phyloP scores from a whole-genome alignment of 2,113 vertebrate genomes.

The Rattus rattus region DNA sequence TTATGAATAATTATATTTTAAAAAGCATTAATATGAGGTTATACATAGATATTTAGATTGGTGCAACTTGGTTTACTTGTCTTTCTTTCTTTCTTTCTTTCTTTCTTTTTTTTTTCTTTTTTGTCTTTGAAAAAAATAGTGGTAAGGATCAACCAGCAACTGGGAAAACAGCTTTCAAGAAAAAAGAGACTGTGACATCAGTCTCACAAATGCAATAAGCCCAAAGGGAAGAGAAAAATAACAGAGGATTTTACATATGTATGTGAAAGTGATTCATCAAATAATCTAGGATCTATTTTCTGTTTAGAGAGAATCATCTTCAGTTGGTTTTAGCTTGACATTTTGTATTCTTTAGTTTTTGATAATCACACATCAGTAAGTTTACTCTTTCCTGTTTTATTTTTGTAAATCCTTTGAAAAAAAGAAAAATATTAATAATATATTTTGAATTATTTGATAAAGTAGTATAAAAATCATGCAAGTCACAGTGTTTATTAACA shows the following conservation, averaged over 20 bases:
- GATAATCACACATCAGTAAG: no score
- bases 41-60: neutral
- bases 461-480: neutral
- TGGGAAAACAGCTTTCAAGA: neutral
- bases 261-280: neutral
- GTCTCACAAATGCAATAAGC: neutral
- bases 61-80: neutral
- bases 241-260: neutral
- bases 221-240: neutral
- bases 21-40: neutral
- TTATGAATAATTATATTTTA: neutral
- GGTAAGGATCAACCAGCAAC: neutral
- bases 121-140: neutral
- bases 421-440: neutral
- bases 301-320: neutral
- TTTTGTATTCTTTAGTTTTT: neutral
- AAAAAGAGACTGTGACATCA: neutral
- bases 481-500: neutral
- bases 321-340: neutral
- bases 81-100: no score
- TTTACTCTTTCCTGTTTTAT: neutral
- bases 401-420: neutral
- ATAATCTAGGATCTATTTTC: neutral
- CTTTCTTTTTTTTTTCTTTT: no score
- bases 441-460: conserved; percentile 17